Evolutionary conservation across 2,888 invertebrate species (phyloP).

Genomic region (Campoletis raptor): DNA sequence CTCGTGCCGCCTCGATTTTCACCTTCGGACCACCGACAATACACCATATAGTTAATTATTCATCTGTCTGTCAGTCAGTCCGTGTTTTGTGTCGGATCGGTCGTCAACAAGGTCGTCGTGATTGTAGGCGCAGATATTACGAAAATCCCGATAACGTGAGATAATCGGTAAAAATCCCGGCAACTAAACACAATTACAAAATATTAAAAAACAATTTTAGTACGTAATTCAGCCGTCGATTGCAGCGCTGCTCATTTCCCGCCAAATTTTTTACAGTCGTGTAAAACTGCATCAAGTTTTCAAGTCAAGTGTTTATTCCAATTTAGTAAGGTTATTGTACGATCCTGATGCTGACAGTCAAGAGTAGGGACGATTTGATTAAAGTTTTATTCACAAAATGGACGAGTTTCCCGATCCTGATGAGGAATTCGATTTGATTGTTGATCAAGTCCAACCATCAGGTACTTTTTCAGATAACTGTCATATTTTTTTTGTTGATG

Average conservation of each 20-base stretch:
- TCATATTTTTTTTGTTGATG: not conserved
- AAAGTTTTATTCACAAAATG: constrained; percentile 72
- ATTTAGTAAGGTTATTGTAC: constrained; percentile 35
- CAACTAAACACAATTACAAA: not conserved
- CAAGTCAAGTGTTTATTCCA: not conserved
- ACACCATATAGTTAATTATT: not conserved
- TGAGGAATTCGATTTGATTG: constrained; percentile 84
- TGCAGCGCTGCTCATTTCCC: constrained; percentile 15
- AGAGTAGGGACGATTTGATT: not conserved
- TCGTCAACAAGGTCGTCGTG: not conserved
- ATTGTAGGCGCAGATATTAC: not conserved
- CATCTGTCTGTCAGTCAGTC: not conserved
- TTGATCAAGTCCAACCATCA: constrained; percentile 82
- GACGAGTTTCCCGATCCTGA: constrained; percentile 83
- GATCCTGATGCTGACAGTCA: not conserved
- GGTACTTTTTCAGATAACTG: constrained; percentile 71
- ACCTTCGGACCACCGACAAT: not conserved
- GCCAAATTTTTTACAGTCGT: constrained; percentile 11
- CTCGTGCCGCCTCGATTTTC: not conserved
- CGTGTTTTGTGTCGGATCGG: not conserved
- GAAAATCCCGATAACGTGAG: not conserved
- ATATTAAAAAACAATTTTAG: not conserved
- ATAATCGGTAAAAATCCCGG: not conserved
- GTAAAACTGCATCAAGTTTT: not conserved
- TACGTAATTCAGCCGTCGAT: not conserved